phyloP scores from a whole-genome alignment of 2,113 vertebrate species.

The Onychostruthus taczanowskii region DNA sequence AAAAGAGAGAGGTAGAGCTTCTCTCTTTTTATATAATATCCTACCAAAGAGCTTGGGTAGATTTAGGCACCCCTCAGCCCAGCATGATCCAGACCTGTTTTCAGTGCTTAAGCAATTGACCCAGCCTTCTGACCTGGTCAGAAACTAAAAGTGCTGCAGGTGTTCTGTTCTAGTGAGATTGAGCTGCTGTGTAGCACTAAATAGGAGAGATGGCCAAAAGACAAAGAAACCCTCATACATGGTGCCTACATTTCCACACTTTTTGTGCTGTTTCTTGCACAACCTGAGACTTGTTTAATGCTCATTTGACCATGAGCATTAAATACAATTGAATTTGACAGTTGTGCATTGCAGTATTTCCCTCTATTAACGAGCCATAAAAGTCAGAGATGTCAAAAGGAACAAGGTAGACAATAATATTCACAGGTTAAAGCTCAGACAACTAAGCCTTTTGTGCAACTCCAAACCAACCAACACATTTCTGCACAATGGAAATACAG shows the following conservation, averaged over 20 bases:
- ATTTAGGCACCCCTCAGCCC: neutral
- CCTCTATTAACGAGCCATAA: neutral
- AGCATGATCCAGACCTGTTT: neutral
- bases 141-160: neutral
- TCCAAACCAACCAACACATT: neutral
- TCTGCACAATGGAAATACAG: neutral
- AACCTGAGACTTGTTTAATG: neutral
- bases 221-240: neutral
- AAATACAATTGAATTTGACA: neutral
- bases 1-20: neutral
- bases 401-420: neutral
- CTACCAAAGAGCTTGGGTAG: neutral
- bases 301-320: neutral
- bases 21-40: neutral
- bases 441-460: neutral
- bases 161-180: neutral
- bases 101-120: neutral
- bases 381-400: neutral
- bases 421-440: neutral
- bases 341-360: neutral
- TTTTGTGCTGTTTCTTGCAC: neutral
- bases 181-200: neutral
- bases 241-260: neutral
- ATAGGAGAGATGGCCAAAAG: neutral
- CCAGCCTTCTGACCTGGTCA: neutral